Percentiles rank a stretch among this genome's conserved stretches.
phyloP scores from a whole-genome alignment of 2,888 invertebrate genomes.

The Charanyca ferruginea region DNA sequence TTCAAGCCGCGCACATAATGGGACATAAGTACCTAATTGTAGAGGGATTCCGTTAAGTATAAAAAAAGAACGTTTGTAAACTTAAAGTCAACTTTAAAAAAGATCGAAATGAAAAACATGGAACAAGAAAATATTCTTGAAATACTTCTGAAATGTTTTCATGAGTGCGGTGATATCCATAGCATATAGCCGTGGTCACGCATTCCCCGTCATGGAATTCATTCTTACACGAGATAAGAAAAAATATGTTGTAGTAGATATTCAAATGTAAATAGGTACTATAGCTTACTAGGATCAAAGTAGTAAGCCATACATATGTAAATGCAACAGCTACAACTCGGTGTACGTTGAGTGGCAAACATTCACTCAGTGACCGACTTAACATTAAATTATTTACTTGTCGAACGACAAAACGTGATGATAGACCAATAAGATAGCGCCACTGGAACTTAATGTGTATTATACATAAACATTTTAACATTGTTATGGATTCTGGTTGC shows the following conservation, averaged over 20 bases:
- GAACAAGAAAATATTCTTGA: no score
- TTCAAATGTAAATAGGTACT: not conserved
- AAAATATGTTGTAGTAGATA: not conserved
- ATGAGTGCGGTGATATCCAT: no score
- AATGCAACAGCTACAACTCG: slow-evolving; percentile 7
- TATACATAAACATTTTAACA: slow-evolving; percentile 25
- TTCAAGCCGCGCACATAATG: no score
- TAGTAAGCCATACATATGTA: not conserved
- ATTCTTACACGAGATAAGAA: no score
- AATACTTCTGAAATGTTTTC: no score
- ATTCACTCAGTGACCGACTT: slow-evolving; percentile 46
- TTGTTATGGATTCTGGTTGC: slow-evolving; percentile 19
- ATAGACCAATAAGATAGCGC: slow-evolving; percentile 40
- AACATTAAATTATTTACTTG: slow-evolving; percentile 39
- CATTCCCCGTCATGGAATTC: no score
- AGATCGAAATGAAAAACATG: no score
- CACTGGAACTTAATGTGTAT: slow-evolving; percentile 33
- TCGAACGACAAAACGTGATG: slow-evolving; percentile 53
- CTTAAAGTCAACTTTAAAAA: no score
- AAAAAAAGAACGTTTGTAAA: no score
- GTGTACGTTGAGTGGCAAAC: slow-evolving; percentile 34
- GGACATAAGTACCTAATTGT: no score
- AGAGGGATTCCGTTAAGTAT: no score
- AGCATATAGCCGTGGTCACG: no score
- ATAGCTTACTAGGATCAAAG: not conserved